Evolutionary conservation across 2,888 invertebrate genomes (phyloP).

Genomic region (Blastobasis lacticolella): DNA sequence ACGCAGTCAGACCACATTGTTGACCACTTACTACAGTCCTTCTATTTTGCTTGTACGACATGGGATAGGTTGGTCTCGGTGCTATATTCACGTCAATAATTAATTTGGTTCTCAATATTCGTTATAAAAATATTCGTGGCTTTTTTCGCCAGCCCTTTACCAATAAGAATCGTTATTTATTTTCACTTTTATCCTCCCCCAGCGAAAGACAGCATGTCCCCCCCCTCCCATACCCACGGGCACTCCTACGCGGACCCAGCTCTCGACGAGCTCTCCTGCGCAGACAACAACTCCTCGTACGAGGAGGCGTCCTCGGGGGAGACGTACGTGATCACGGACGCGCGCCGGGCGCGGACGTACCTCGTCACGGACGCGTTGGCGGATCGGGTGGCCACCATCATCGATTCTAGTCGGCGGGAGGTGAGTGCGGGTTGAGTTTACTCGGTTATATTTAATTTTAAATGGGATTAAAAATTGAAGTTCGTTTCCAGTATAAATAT

Average conservation of each 20-base stretch:
- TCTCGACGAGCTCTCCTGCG: constrained; percentile 34
- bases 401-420: constrained; percentile 24
- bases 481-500: no score
- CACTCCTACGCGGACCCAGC: constrained; percentile 23
- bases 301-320: constrained; percentile 25
- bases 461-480: no score
- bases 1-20: no score
- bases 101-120: no score
- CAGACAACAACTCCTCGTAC: constrained; percentile 18
- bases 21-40: no score
- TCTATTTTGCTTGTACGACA: no score
- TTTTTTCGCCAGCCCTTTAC: no score
- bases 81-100: no score
- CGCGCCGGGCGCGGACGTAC: constrained; percentile 44
- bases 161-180: no score
- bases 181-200: not conserved
- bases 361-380: constrained; percentile 47
- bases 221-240: constrained; percentile 27
- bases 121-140: no score
- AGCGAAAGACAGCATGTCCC: constrained; percentile 49
- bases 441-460: no score
- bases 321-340: constrained; percentile 61
- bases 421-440: not conserved
- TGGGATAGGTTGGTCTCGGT: no score
- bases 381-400: constrained; percentile 37